These are phyloP conservation scores for Stegostoma tigrinum DNA, from an alignment of 2,113 vertebrate genomes.

Conservation along the genomic window DNA sequence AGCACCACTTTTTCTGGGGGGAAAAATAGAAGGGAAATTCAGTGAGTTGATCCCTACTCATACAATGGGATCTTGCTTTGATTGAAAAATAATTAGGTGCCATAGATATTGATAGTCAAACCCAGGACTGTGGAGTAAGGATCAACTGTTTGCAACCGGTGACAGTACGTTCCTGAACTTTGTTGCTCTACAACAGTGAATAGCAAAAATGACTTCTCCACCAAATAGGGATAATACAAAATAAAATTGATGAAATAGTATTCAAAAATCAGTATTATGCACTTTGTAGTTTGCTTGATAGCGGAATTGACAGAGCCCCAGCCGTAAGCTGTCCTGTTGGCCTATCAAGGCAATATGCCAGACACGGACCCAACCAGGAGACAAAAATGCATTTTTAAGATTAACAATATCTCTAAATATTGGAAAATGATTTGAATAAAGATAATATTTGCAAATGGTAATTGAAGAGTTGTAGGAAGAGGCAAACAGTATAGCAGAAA, in stretches of 20 bases:
- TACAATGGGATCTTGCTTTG: neutral
- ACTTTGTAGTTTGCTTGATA: neutral
- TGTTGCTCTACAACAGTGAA: neutral
- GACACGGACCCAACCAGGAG: neutral
- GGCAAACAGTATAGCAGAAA: too few species aligned
- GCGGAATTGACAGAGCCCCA: neutral
- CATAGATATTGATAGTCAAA: neutral
- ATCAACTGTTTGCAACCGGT: neutral
- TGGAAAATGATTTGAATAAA: neutral
- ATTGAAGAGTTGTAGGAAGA: too few species aligned
- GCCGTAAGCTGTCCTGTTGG: neutral
- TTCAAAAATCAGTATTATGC: neutral
- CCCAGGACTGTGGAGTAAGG: neutral
- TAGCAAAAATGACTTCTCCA: neutral
- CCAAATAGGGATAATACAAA: neutral
- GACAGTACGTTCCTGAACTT: neutral
- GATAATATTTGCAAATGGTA: neutral
- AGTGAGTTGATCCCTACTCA: neutral
- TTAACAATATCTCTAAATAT: neutral
- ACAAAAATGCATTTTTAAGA: neutral
- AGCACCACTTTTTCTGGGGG: conserved; percentile 81
- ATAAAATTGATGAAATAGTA: neutral
- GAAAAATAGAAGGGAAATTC: neutral
- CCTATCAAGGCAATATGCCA: neutral
- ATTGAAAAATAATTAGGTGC: neutral